phyloP scores from a whole-genome alignment of 64 coral and sea anemone species.

The Platygyra sinensis region DNA sequence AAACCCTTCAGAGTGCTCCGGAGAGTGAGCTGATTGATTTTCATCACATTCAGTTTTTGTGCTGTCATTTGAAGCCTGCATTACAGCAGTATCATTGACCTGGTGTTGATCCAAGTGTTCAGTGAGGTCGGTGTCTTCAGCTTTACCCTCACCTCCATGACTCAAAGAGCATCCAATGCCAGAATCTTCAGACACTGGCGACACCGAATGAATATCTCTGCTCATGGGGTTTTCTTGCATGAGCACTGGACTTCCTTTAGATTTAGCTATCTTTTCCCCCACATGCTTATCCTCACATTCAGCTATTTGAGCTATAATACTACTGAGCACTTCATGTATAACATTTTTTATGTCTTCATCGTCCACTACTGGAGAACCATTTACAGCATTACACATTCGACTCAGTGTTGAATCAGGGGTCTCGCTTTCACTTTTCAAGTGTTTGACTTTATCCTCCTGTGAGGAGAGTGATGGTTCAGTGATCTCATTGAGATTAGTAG shows the following conservation, averaged over 20 bases:
- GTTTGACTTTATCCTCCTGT: neutral
- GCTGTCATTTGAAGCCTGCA: neutral
- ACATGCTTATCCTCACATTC: neutral
- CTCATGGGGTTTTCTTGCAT: neutral
- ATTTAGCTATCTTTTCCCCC: neutral
- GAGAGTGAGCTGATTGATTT: neutral
- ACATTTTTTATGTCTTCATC: conserved; percentile 48
- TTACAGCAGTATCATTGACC: neutral
- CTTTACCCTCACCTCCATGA: conserved; percentile 26
- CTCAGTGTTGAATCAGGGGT: neutral
- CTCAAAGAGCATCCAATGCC: conserved; percentile 62
- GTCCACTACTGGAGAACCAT: neutral
- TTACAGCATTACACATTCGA: neutral
- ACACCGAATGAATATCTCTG: conserved; percentile 35
- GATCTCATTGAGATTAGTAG: conserved; percentile 6
- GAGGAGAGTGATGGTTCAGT: neutral
- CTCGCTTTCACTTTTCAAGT: neutral
- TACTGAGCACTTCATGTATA: conserved; percentile 63
- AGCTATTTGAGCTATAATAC: conserved; percentile 48
- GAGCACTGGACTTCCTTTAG: neutral
- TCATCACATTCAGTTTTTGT: neutral
- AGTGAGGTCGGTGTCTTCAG: neutral
- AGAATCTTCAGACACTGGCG: conserved; percentile 84
- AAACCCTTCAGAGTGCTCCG: neutral
- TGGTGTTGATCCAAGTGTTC: conserved; percentile 3